Conservation (phyloP, 1,140 invertebrate species). For the Halictus rubicundus region DNA sequence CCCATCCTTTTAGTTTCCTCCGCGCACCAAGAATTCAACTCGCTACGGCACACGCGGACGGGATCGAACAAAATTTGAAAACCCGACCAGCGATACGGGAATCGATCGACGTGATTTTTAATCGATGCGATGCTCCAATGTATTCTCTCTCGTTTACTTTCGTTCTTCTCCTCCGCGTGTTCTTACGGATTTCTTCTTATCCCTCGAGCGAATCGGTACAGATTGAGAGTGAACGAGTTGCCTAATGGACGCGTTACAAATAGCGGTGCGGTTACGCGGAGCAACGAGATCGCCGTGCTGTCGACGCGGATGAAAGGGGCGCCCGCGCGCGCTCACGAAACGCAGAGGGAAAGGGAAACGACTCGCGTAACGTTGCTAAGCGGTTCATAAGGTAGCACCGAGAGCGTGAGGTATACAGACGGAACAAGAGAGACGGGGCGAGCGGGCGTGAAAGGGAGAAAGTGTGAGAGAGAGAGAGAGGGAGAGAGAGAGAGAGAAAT, state of each 20-base stretch:
- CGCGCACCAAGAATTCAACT: constrained; percentile 42
- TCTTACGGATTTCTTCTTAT: too few species aligned
- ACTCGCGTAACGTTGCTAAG: neutral
- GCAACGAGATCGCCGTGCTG: constrained; percentile 57
- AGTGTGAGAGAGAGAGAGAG: neutral
- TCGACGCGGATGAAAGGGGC: constrained; percentile 45
- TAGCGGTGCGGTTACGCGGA: constrained; percentile 66
- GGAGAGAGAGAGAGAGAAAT: constrained; percentile 17
- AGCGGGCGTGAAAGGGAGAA: neutral
- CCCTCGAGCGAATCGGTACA: neutral
- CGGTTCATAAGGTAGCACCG: neutral
- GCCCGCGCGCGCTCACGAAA: constrained; percentile 31
- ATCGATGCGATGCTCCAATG: too few species aligned
- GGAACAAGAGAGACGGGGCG: neutral
- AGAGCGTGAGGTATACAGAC: neutral
- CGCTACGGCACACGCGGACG: constrained; percentile 4
- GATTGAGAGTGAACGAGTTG: neutral
- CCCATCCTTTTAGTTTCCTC: constrained; percentile 23
- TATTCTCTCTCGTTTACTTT: too few species aligned
- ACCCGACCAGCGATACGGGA: neutral
- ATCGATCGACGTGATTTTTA: neutral
- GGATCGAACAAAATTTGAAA: constrained; percentile 1
- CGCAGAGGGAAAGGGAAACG: constrained; percentile 31
- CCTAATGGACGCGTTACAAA: constrained; percentile 70
- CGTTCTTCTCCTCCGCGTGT: too few species aligned